These are phyloP conservation scores for Deroplatys truncata DNA, from an alignment of 2,888 invertebrate species.

Conservation along the genomic window DNA sequence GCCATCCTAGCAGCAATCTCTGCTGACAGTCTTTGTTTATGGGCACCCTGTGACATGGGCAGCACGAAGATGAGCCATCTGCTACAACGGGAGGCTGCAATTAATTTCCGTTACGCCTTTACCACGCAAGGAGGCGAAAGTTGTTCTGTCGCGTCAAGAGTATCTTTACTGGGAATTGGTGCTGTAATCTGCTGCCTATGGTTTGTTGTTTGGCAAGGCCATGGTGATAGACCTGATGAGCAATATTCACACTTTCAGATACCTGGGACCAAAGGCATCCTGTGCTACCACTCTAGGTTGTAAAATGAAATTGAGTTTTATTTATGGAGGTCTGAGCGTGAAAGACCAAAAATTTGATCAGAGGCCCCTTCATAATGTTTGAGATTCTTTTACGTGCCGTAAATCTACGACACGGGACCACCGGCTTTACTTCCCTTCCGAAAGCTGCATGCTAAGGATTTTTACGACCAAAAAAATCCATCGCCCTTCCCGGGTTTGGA, in stretches of 20 bases:
- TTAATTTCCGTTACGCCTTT: not conserved
- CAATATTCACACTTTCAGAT: not conserved
- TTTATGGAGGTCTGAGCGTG: too few species aligned
- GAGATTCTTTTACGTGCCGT: too few species aligned
- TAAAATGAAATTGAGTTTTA: too few species aligned
- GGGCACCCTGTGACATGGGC: not conserved
- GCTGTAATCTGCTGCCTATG: not conserved
- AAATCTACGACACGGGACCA: too few species aligned
- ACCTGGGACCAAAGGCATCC: too few species aligned
- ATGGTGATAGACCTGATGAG: not conserved
- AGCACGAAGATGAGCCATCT: not conserved
- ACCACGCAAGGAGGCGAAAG: not conserved
- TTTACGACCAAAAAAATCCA: too few species aligned
- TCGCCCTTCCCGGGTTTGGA: too few species aligned
- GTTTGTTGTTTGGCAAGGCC: not conserved
- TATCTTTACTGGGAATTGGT: not conserved
- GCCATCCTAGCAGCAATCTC: not conserved
- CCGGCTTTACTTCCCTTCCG: too few species aligned
- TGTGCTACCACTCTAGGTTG: too few species aligned
- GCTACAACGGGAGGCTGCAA: not conserved
- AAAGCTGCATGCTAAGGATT: too few species aligned
- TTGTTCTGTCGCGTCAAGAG: not conserved
- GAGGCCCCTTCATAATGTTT: too few species aligned
- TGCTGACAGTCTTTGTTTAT: not conserved
- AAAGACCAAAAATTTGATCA: too few species aligned